Percentiles rank a stretch among this genome's conserved stretches.
Evolutionary conservation across 1,140 invertebrate genomes (phyloP).

Genomic region (Drosophila sulfurigaster): DNA sequence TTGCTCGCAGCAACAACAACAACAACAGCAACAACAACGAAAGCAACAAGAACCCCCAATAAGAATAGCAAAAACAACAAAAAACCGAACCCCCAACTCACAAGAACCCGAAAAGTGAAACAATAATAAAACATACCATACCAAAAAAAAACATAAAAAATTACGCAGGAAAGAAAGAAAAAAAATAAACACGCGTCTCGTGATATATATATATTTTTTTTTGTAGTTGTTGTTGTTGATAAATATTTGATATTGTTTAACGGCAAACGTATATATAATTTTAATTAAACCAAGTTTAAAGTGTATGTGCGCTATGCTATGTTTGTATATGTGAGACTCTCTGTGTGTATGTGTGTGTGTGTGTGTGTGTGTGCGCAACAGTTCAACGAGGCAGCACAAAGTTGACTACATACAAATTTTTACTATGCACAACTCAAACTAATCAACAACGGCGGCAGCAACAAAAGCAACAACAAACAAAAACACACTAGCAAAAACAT

Average conservation of each 20-base stretch:
- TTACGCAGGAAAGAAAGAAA: conserved; percentile 3
- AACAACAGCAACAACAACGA: neutral
- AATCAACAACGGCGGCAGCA: conserved; percentile 36
- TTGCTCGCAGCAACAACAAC: conserved; percentile 36
- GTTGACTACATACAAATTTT: conserved; percentile 23
- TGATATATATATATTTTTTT: conserved; percentile 22
- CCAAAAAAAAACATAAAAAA: conserved; percentile 9
- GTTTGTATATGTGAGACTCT: neutral
- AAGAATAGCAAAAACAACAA: conserved; percentile 5
- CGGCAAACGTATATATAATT: conserved; percentile 21
- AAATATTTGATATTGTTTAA: conserved; percentile 35
- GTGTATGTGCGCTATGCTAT: conserved; percentile 45
- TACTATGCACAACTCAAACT: conserved; percentile 49
- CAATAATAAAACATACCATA: conserved; percentile 29
- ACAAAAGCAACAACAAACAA: conserved; percentile 31
- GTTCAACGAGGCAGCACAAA: conserved; percentile 44
- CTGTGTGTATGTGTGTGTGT: conserved; percentile 17
- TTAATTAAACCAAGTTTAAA: conserved; percentile 49
- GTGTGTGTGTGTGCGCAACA: conserved; percentile 42
- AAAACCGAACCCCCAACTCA: neutral
- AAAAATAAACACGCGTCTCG: conserved; percentile 34
- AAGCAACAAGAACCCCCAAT: conserved; percentile 3
- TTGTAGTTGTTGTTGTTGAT: neutral
- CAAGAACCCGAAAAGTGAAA: conserved; percentile 30
- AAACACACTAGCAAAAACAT: conserved; percentile 24